Percentiles rank a stretch among this genome's conserved stretches.
phyloP scores from a whole-genome alignment of 1,140 invertebrate genomes.

The Drosophila orena region DNA sequence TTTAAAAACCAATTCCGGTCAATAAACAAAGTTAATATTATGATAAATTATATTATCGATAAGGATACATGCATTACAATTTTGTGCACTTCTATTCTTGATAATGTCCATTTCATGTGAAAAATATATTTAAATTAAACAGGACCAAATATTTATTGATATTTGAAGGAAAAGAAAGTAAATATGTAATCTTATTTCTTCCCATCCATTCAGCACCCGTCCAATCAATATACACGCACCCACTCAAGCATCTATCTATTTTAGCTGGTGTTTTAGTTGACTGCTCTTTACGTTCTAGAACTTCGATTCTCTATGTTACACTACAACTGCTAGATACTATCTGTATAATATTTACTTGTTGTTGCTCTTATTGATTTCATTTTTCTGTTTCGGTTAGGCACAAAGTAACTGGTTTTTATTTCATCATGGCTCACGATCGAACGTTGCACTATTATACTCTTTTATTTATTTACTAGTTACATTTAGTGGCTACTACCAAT shows the following conservation, averaged over 20 bases:
- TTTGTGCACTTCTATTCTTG: not conserved
- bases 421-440: slow-evolving; percentile 34
- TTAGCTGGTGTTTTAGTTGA: slow-evolving; percentile 53
- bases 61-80: not conserved
- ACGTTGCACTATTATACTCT: slow-evolving; percentile 56
- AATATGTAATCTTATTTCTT: not conserved
- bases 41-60: too few relatives aligned
- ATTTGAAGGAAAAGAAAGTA: not conserved
- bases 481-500: slow-evolving; percentile 61
- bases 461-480: slow-evolving; percentile 70
- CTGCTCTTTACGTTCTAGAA: slow-evolving; percentile 55
- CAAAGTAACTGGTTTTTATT: slow-evolving; percentile 74
- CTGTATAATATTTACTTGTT: slow-evolving; percentile 61
- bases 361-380: slow-evolving; percentile 68
- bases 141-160: not conserved
- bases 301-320: slow-evolving; percentile 55
- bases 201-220: slow-evolving; percentile 7
- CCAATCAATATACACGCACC: slow-evolving; percentile 9
- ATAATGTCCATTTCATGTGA: not conserved
- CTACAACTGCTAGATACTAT: slow-evolving; percentile 62
- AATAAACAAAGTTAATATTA: not conserved
- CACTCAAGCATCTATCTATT: slow-evolving; percentile 17
- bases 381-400: slow-evolving; percentile 72
- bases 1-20: not conserved
- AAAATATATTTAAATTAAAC: not conserved